Percentiles rank a stretch among this genome's conserved stretches.
These are phyloP conservation scores for Lipotes vexillifer DNA, from an alignment of 2,113 vertebrate species.

Conservation along the genomic window DNA sequence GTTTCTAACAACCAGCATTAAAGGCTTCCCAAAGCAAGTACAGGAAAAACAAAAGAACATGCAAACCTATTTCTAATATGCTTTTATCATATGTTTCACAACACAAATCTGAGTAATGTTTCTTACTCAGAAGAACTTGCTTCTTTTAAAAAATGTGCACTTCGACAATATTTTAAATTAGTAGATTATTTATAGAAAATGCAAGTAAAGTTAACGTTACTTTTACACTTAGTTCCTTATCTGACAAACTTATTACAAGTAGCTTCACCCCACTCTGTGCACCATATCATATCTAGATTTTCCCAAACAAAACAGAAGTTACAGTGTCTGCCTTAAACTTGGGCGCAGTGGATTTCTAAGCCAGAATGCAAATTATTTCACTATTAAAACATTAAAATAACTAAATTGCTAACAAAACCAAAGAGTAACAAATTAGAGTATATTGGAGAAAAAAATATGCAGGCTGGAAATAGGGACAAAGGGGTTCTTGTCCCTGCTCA, in stretches of 20 bases:
- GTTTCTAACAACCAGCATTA: neutral
- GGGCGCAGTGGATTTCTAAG: neutral
- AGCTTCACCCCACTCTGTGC: neutral
- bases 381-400: slow-evolving; percentile 22
- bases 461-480: slow-evolving; percentile 45
- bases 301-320: neutral
- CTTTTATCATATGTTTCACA: slow-evolving; percentile 22
- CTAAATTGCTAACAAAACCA: slow-evolving; percentile 36
- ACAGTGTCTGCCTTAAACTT: neutral
- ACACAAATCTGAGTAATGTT: neutral
- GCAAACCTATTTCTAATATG: neutral
- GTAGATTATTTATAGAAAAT: slow-evolving; percentile 31
- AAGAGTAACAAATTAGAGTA: slow-evolving; percentile 15
- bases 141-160: neutral
- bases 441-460: neutral
- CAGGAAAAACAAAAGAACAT: neutral
- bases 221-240: slow-evolving; percentile 21
- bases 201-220: slow-evolving; percentile 26
- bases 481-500: neutral
- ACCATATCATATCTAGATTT: neutral
- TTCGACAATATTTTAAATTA: slow-evolving; percentile 22
- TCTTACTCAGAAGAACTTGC: slow-evolving; percentile 20
- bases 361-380: slow-evolving; percentile 2
- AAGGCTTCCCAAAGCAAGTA: slow-evolving; percentile 4
- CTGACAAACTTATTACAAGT: neutral